Base-by-base conservation (phyloP, 2,888 invertebrate species). In the Phortica magna region DNA sequence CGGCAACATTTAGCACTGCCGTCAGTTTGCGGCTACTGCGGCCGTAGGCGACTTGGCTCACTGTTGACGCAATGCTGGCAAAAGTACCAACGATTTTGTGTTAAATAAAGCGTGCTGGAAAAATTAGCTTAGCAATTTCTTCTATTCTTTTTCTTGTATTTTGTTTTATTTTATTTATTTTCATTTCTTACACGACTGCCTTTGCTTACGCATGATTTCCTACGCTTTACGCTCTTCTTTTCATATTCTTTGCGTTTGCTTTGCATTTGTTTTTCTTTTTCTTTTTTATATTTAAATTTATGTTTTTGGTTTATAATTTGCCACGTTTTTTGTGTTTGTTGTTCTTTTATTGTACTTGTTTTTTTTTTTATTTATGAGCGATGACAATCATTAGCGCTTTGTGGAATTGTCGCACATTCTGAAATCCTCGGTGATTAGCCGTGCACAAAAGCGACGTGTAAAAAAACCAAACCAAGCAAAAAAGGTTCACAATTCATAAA, bases 91-190 rank as follows among this genome's bases (percentile, higher is more conserved):
- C 10, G 48, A 48, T 59, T 80, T 80, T 79, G 77, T 80, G 81
- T 81, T 81, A 81, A 81, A 81, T 80, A 81, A 81, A 81, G 77
- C 75, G 80, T 79, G 78, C 80, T 85, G 76, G 48, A 73, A 67
- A 80, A 87, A 85, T 85, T 87, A 87, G 85, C 87, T 77, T 76
- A 61, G 78, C 77, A 79, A 78, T 64, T 39, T 71, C 12, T 67
- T 67, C 14, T 74, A 4, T 42, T 14, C 0, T n/a, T n/a, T 5
- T 19, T 42, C n/a, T 67, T 42, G 10, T 14, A 39, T 79, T 53
- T n/a, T 1, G 14, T 42, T 42, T 6, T 42, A 31, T 42, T 67
- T 39, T 75, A 39, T 65, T 39, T 39, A 10, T 39, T 7, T 53
- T 43, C 31, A 14, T 42, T 41, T 10, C 72, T 78, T 48, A 7